Evolutionary conservation across 2,888 invertebrate species (phyloP), one percentile per base, ranked within the genome.

Genomic region (Timema podura): DNA sequence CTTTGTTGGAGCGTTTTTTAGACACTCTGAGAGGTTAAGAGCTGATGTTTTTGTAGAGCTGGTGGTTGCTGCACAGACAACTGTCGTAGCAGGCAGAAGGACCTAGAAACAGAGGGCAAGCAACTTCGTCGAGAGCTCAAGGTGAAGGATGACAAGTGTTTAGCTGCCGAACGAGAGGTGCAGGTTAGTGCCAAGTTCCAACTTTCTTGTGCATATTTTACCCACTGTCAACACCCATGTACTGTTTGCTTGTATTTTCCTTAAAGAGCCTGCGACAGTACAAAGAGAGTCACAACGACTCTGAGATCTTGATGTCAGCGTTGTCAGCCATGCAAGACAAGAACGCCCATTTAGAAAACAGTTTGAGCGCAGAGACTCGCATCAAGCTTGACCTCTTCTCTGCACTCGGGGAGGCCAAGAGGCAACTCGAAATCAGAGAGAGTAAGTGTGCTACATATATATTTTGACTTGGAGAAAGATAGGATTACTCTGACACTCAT

Each of bases 321-420:
- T 83, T 95, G 75, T 87, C 88, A 67, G 89, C 91, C 74, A 87
- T 96, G 84, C 92, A 94, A 82, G 96, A 97, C 80, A 94, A 96
- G 80, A 95, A 95, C 80, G 83, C 89, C 77, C 95, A 96, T 80
- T 86, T 98, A 77, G 96, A 98, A 84, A 92, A 92, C 79, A 93
- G 94, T 79, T 87, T 99, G 76, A 95, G 95, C 74, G 95, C 96
- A 65, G 98, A 99, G 86, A 99, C 97, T 76, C 89, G 97, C 78
- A 92, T 98, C 83, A 99, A 99, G 85, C 88, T 98, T 78, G 98
- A 99, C 85, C 88, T 99, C 79, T 96, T 98, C 83, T 95, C 96
- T 75, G 98, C 98, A 75, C 89, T 98, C 68, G 97, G 97, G 51
- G 97, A 96, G 81, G 96, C 95, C 75, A 96, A 96, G 82, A 86